Evolutionary conservation across 2,113 vertebrate genomes (phyloP).

Genomic region (Gallinago paraguaiae): DNA sequence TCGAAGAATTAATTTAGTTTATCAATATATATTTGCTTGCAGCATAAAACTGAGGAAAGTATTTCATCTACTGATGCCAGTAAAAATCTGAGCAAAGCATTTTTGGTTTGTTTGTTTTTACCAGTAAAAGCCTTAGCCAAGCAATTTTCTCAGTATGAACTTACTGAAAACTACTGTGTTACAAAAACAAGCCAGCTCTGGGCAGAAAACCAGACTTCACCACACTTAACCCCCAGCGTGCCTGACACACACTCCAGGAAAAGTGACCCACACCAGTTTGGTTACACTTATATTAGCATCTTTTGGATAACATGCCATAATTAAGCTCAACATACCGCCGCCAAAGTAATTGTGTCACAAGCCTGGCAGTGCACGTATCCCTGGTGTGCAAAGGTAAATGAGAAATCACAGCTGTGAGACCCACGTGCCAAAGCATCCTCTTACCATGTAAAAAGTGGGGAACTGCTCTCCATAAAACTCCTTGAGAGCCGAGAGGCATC

Average conservation of each 20-base stretch:
- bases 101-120: slow-evolving; percentile 21
- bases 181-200: slow-evolving; percentile 31
- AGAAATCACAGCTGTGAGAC: not conserved
- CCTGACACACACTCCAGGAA: not conserved
- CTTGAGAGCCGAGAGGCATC: no score
- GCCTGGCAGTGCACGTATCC: not conserved
- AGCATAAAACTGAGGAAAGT: not conserved
- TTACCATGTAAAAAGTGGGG: not conserved
- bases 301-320: not conserved
- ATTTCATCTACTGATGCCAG: slow-evolving; percentile 28
- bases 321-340: not conserved
- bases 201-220: not conserved
- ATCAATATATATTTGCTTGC: not conserved
- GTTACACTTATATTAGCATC: not conserved
- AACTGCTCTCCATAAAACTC: not conserved
- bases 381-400: not conserved
- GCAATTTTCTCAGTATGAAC: slow-evolving; percentile 41
- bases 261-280: not conserved
- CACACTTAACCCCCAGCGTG: not conserved
- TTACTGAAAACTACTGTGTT: not conserved
- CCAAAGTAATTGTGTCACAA: not conserved
- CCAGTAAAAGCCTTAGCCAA: slow-evolving; percentile 48
- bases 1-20: not conserved
- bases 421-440: not conserved
- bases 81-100: slow-evolving; percentile 56